A percentile compares a stretch with the other conserved stretches of the same genome.
Conservation (phyloP, 92 coral and sea anemone genomes). For the Porites divaricata region DNA sequence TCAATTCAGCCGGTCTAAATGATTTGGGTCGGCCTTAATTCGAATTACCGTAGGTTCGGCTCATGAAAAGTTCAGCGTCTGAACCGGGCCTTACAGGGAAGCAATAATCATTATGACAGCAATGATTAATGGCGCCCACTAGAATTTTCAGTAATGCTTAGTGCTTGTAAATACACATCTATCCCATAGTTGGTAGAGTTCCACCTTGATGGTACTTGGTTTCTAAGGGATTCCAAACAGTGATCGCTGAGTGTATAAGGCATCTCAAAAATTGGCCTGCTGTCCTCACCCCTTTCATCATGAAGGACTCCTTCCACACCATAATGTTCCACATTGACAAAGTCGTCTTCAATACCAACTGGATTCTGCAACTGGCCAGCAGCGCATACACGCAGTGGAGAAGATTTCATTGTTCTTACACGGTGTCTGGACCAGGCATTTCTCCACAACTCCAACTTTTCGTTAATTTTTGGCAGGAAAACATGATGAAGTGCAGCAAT, state of each 20-base stretch:
- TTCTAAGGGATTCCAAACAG: too few relatives aligned
- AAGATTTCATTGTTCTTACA: slow-evolving; percentile 65
- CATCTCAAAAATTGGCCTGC: slow-evolving; percentile 3
- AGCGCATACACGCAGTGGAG: slow-evolving; percentile 64
- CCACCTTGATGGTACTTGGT: too few relatives aligned
- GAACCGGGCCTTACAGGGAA: not conserved
- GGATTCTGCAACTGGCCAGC: slow-evolving; percentile 70
- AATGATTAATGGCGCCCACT: not conserved
- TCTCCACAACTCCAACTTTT: slow-evolving; percentile 61
- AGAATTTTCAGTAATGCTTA: not conserved
- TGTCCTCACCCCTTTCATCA: slow-evolving; percentile 1
- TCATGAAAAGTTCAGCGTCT: too few relatives aligned
- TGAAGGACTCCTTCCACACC: slow-evolving; percentile 57
- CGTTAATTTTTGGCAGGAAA: slow-evolving; percentile 47
- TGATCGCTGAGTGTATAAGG: not conserved
- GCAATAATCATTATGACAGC: not conserved
- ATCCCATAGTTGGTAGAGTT: too few relatives aligned
- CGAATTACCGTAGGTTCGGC: too few relatives aligned
- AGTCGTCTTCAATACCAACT: slow-evolving; percentile 40
- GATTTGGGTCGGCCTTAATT: too few relatives aligned
- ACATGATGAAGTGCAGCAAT: slow-evolving; percentile 67
- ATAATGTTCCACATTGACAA: slow-evolving; percentile 20
- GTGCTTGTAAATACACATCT: too few relatives aligned
- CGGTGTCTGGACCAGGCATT: slow-evolving; percentile 74
- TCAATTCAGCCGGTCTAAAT: too few relatives aligned